Base-by-base conservation (phyloP, 2,888 invertebrate genomes). In the Hypolimnas misippus region DNA sequence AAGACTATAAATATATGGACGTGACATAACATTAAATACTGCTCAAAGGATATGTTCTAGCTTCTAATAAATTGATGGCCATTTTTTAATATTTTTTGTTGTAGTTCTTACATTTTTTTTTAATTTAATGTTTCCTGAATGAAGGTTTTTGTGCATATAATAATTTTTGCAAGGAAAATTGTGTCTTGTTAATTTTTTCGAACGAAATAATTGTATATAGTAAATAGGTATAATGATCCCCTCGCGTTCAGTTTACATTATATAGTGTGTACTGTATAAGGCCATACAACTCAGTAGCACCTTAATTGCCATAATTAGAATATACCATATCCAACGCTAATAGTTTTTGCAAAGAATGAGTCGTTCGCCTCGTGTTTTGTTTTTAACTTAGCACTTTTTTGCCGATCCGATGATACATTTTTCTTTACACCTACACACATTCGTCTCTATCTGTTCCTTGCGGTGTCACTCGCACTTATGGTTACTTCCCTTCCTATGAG, bases 241-340 rank as follows among this genome's bases (percentile, higher is more conserved):
- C n/a, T n/a, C n/a, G n/a, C n/a, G n/a, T n/a, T n/a, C n/a, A n/a
- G n/a, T n/a, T n/a, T n/a, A n/a, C n/a, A n/a, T n/a, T n/a, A n/a
- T n/a, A n/a, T n/a, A n/a, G n/a, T n/a, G 14, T 49, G 3, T n/a
- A 8, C 49, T 16, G 2, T 49, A 14, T 49, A 49, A 54, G 46
- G 46, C 17, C 40, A 64, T 61, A 29, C 51, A 58, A 56, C 52
- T 60, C 56, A 51, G 53, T 40, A 58, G 52, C 54, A 12, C 65
- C 76, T 74, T 84, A 82, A 83, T 78, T 73, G 73, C 57, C 64
- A 73, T 83, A 82, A 83, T 87, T 77, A 78, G 73, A 81, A 79
- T 76, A 76, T 78, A 74, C 78, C 74, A 79, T 76, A 79, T 64
- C 63, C 52, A 63, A 67, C 63, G 19, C 12, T 21, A 19, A 85